phyloP scores from a whole-genome alignment of 2,113 vertebrate genomes.

The Saguinus midas region DNA sequence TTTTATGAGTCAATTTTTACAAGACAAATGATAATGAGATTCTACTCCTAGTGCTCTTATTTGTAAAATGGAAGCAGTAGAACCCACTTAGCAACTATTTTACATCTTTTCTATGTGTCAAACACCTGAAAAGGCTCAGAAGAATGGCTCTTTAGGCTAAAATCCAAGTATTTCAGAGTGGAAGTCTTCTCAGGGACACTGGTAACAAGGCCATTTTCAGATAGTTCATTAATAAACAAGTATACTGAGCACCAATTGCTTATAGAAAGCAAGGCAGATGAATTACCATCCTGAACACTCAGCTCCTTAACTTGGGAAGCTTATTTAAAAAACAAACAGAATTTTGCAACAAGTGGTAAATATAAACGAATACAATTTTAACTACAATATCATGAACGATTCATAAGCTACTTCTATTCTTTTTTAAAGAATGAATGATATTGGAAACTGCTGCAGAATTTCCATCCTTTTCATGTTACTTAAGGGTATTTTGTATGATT shows the following conservation, averaged over 20 bases:
- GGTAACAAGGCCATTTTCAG: not conserved
- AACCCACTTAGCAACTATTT: slow-evolving; percentile 17
- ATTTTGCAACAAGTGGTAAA: not conserved
- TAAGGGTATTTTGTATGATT: not conserved
- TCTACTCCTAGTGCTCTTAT: not conserved
- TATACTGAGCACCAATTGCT: not conserved
- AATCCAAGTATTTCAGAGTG: not conserved
- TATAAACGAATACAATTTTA: not conserved
- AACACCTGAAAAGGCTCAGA: not conserved
- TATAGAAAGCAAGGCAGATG: not conserved
- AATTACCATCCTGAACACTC: not conserved
- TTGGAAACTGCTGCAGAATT: not conserved
- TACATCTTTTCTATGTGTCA: not conserved
- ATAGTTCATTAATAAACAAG: slow-evolving; percentile 16
- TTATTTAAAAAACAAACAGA: not conserved
- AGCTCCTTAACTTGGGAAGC: not conserved
- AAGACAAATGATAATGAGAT: not conserved
- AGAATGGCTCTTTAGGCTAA: not conserved
- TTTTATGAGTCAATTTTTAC: slow-evolving; percentile 27
- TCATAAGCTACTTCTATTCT: not conserved
- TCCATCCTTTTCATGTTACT: not conserved
- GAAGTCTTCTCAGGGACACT: not conserved
- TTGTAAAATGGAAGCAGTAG: not conserved
- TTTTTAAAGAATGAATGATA: slow-evolving; percentile 5
- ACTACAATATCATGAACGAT: not conserved